phyloP scores from a whole-genome alignment of 2,113 vertebrate species.

The rabbit (Oryctolagus cuniculus) region mOryCun1.1 NC_091440.1:59582501-59583000 shows the following conservation, averaged over 20 bases:
- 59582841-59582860: conserved; percentile 29
- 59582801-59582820: conserved; percentile 69
- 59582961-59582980: neutral
- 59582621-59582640: conserved; percentile 37
- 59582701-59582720: conserved; percentile 48
- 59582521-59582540: neutral
- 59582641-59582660: conserved; percentile 10
- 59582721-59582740: conserved; percentile 65
- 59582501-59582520: neutral
- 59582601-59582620: conserved; percentile 48
- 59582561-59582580: neutral
- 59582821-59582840: conserved; percentile 65
- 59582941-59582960: neutral
- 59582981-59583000: neutral
- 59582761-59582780: conserved; percentile 74
- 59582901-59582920: neutral
- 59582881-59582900: conserved; percentile 60
- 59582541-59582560: neutral
- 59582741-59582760: conserved; percentile 75
- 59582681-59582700: conserved; percentile 67
- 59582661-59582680: conserved; percentile 39
- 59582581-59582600: neutral
- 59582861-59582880: conserved; percentile 55
- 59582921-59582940: neutral
- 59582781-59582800: conserved; percentile 74